Evolutionary conservation across 2,797 vertebrate species (phyloP).

Genomic region (Cottoperca gobio): DNA sequence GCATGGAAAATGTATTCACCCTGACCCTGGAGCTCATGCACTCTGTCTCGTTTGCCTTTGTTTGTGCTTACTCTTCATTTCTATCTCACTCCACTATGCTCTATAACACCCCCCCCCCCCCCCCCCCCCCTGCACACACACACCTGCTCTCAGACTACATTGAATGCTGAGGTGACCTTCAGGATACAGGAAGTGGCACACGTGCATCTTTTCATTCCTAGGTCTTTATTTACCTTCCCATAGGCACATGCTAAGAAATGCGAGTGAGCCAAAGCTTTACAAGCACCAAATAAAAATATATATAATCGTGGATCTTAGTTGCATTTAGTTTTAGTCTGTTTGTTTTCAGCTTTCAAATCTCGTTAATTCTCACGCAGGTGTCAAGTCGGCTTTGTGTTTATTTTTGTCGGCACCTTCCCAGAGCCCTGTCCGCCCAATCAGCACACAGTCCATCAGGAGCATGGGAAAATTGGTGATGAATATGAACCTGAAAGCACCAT

Average conservation of each 20-base stretch:
- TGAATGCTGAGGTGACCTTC: conserved; percentile 67
- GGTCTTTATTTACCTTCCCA: conserved; percentile 4
- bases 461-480: conserved; percentile 74
- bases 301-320: not conserved
- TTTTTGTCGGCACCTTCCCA: conserved; percentile 61
- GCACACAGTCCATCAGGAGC: conserved; percentile 56
- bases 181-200: conserved; percentile 24
- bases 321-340: conserved; percentile 3
- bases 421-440: conserved; percentile 64
- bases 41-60: conserved; percentile 35
- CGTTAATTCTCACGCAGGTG: conserved; percentile 54
- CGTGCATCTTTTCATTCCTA: conserved; percentile 4
- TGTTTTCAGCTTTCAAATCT: conserved; percentile 50
- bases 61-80: conserved; percentile 71
- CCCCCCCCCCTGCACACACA: conserved; percentile 25
- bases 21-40: conserved; percentile 18
- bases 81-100: conserved; percentile 30
- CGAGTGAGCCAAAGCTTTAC: not conserved
- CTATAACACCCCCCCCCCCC: not conserved
- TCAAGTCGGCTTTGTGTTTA: conserved; percentile 48
- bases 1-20: conserved; percentile 16
- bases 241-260: not conserved
- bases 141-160: conserved; percentile 34
- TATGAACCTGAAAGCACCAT: conserved; percentile 70
- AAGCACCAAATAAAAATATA: not conserved